phyloP scores from a whole-genome alignment of 1,140 invertebrate species.

The Drosophila elegans region DNA sequence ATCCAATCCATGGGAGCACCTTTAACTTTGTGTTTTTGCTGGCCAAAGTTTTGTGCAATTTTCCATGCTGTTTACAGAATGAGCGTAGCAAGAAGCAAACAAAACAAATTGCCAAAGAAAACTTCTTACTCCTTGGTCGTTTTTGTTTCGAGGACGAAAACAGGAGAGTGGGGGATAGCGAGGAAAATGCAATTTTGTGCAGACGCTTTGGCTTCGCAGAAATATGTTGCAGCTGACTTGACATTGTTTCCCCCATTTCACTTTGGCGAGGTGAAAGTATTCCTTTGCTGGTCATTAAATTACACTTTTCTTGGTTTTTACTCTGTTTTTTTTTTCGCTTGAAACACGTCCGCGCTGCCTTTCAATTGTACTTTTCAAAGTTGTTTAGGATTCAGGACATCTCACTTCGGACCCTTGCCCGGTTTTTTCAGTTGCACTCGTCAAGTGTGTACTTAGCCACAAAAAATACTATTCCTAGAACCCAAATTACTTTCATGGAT shows the following conservation, averaged over 20 bases:
- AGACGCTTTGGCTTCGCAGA: conserved; percentile 22
- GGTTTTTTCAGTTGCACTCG: conserved; percentile 33
- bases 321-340: conserved; percentile 46
- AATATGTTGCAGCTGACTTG: conserved; percentile 49
- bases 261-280: conserved; percentile 48
- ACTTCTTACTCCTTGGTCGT: conserved; percentile 69
- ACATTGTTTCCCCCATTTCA: conserved; percentile 36
- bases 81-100: conserved; percentile 72
- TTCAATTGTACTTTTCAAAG: conserved; percentile 54
- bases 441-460: conserved; percentile 41
- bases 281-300: conserved; percentile 75
- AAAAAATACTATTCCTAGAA: conserved; percentile 14
- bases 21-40: conserved; percentile 69
- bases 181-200: conserved; percentile 71
- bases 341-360: conserved; percentile 40
- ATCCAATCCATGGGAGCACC: conserved; percentile 58
- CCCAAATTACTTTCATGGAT: conserved; percentile 18
- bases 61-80: conserved; percentile 79
- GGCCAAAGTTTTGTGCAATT: conserved; percentile 72
- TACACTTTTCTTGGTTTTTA: conserved; percentile 61
- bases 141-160: conserved; percentile 24
- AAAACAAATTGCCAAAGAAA: conserved; percentile 78
- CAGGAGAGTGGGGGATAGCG: conserved; percentile 25
- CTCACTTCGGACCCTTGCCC: conserved; percentile 3
- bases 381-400: conserved; percentile 52